A percentile compares a stretch with the other conserved stretches of the same genome.
Evolutionary conservation across 2,797 vertebrate genomes (phyloP).

Genomic region (Australoheros facetus): DNA sequence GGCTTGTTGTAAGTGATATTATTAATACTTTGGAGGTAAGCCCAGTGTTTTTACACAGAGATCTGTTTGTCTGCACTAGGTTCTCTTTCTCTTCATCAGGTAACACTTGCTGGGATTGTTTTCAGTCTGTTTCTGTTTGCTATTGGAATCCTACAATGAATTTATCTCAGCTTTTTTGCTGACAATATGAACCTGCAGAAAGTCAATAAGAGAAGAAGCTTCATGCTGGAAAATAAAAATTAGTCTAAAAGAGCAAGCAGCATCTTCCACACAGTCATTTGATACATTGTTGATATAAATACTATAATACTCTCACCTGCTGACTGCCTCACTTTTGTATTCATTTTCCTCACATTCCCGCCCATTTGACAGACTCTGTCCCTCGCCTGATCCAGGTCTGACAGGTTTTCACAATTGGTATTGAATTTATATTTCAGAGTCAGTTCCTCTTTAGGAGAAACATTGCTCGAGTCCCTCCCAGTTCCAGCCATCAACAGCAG

Average conservation of each 20-base stretch:
- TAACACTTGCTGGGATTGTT: not conserved
- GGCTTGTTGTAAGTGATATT: not conserved
- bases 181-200: not conserved
- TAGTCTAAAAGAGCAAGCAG: not conserved
- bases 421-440: constrained; percentile 30
- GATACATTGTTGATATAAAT: not conserved
- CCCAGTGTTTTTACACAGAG: not conserved
- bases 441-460: constrained; percentile 31
- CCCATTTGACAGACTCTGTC: not conserved
- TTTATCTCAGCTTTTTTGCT: not conserved
- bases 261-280: not conserved
- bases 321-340: not conserved
- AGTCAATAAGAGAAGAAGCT: not conserved
- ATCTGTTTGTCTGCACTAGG: not conserved
- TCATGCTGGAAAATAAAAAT: not conserved
- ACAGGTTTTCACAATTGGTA: constrained; percentile 8
- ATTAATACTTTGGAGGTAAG: not conserved
- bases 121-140: not conserved
- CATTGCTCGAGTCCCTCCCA: constrained; percentile 13
- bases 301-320: not conserved
- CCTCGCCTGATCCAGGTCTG: not conserved
- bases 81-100: not conserved
- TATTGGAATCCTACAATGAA: not conserved
- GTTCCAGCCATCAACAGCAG: constrained; percentile 18
- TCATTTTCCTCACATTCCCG: not conserved